Percentiles rank a stretch among this genome's conserved stretches.
Evolutionary conservation across 2,888 invertebrate species (phyloP).

Genomic region (Zygothrica quintamaculata): DNA sequence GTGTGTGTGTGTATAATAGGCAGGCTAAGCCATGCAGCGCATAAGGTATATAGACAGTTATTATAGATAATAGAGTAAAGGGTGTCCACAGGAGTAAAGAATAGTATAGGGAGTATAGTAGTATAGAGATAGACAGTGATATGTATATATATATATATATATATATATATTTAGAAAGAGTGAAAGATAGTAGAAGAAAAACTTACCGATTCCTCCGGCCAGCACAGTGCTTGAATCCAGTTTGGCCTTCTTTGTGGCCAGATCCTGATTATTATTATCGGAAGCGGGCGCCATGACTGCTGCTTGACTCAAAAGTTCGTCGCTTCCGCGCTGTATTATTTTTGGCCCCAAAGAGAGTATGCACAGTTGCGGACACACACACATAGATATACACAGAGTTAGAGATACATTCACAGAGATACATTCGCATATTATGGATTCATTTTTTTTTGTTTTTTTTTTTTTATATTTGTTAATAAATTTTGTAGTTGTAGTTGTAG

Average conservation of each 20-base stretch:
- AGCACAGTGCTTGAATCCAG: conserved; percentile 84
- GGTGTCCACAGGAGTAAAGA: conserved; percentile 19
- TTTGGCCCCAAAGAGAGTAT: conserved; percentile 18
- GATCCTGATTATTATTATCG: conserved; percentile 96
- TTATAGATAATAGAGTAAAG: conserved; percentile 1
- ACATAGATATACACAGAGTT: conserved; percentile 14
- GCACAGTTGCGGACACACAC: conserved; percentile 34
- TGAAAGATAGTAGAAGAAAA: conserved; percentile 27
- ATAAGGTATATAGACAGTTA: background rate
- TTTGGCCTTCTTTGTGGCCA: conserved; percentile 97
- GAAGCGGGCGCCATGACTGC: conserved; percentile 97
- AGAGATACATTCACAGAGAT: conserved; percentile 23
- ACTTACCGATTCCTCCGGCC: conserved; percentile 85
- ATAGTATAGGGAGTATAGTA: conserved; percentile 10
- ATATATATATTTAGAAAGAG: conserved; percentile 6
- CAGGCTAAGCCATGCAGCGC: background rate
- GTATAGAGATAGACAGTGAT: background rate
- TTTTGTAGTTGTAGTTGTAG: conserved; percentile 54
- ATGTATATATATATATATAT: conserved; percentile 13
- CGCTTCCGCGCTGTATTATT: conserved; percentile 94
- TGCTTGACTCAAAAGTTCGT: conserved; percentile 98
- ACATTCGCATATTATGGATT: conserved; percentile 25
- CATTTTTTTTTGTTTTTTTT: conserved; percentile 25
- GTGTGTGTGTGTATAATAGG: too few relatives aligned
- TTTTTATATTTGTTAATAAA: conserved; percentile 46